Conservation (phyloP, 2,888 invertebrate species). For the Allolobophora icterica region DNA sequence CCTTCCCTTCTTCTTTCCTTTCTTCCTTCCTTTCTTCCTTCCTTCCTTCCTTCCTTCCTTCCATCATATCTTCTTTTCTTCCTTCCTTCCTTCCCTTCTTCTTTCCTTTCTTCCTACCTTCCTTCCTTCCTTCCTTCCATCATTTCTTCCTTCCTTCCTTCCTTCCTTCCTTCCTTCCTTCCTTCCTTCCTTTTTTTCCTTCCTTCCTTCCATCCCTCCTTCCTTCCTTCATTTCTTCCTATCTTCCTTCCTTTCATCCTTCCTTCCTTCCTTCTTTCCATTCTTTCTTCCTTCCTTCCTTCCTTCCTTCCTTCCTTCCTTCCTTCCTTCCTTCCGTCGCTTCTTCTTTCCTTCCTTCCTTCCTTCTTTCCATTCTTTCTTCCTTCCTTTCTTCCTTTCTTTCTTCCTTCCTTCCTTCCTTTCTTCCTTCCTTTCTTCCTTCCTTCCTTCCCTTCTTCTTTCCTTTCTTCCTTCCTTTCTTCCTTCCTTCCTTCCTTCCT, state of each 20-base stretch:
- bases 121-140: constrained; percentile 44
- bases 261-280: constrained; percentile 47
- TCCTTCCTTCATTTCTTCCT: constrained; percentile 47
- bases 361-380: constrained; percentile 20
- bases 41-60: constrained; percentile 12
- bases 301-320: constrained; percentile 41
- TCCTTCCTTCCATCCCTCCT: constrained; percentile 49
- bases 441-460: constrained; percentile 20
- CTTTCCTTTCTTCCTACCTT: constrained; percentile 41
- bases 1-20: constrained; percentile 20
- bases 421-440: constrained; percentile 22
- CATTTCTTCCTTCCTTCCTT: constrained; percentile 44
- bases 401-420: constrained; percentile 1
- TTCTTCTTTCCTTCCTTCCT: not conserved
- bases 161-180: constrained; percentile 47
- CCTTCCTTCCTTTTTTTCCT: constrained; percentile 46
- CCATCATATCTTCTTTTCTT: constrained; percentile 4
- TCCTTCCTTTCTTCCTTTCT: constrained; percentile 27
- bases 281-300: constrained; percentile 48
- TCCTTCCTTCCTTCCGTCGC: not conserved
- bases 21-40: constrained; percentile 26
- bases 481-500: constrained; percentile 49
- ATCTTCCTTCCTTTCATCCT: constrained; percentile 42
- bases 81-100: constrained; percentile 36
- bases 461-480: constrained; percentile 5